Conservation (phyloP, 2,797 vertebrate species). For the Myiotriccus ornatus region DNA sequence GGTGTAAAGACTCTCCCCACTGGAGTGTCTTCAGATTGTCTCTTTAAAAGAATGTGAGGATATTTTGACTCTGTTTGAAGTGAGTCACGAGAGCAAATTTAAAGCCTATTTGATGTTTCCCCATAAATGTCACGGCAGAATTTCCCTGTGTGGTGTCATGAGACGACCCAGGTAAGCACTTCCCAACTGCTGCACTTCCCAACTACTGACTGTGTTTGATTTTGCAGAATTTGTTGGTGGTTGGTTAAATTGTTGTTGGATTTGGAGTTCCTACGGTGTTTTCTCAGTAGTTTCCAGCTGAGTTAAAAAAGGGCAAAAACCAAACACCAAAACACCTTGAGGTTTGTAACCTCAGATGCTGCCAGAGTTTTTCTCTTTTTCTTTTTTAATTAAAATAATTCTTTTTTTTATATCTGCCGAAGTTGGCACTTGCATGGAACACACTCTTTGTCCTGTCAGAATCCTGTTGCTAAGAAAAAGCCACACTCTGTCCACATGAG, state of each 20-base stretch:
- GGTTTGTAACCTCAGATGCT: conserved; percentile 16
- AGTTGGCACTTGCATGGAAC: not conserved
- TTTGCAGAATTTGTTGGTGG: not conserved
- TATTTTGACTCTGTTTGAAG: not conserved
- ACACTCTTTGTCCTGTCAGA: not conserved
- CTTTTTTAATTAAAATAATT: not conserved
- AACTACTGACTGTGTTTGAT: not conserved
- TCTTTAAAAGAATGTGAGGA: not conserved
- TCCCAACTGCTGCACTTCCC: not conserved
- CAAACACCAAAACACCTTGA: not conserved
- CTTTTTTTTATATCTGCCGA: not conserved
- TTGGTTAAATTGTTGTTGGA: not conserved
- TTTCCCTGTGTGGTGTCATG: not conserved
- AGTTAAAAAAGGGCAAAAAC: not conserved
- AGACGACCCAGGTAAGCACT: not conserved
- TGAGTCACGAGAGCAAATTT: not conserved
- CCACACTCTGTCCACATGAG: not conserved
- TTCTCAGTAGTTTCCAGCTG: not conserved
- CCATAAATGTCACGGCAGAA: not conserved
- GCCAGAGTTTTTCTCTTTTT: not conserved
- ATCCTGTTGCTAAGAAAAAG: not conserved
- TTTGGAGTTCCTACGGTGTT: conserved; percentile 5
- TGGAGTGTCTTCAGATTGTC: not conserved
- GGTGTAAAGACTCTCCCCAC: not conserved
- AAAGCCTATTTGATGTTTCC: not conserved